Percentiles rank a stretch among this genome's conserved stretches.
Conservation (phyloP, 2,888 invertebrate genomes). For the Brachynemurus nebulosus region DNA sequence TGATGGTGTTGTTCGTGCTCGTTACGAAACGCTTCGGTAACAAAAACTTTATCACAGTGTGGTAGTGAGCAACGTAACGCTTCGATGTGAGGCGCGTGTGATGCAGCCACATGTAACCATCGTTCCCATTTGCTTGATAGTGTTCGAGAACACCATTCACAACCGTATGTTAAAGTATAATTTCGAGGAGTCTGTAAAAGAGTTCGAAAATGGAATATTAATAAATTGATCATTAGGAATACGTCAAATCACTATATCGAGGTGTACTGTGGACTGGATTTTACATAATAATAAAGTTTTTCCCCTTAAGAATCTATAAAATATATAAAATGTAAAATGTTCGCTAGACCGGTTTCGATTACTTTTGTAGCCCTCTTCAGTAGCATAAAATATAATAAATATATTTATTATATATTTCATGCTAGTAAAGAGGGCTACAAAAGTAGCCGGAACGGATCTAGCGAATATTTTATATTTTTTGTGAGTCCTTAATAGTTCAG, state of each 20-base stretch:
- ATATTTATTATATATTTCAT: background rate
- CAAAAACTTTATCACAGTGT: conserved; percentile 32
- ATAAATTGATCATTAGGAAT: background rate
- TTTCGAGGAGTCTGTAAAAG: conserved; percentile 3
- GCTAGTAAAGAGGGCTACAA: too few species aligned
- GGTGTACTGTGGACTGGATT: too few species aligned
- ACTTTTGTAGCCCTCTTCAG: too few species aligned
- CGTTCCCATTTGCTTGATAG: conserved; percentile 35
- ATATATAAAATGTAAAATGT: too few species aligned
- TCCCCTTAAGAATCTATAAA: too few species aligned
- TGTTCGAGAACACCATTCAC: conserved; percentile 34
- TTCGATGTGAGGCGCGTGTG: conserved; percentile 21
- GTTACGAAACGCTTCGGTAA: conserved; percentile 30
- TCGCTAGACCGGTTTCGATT: too few species aligned
- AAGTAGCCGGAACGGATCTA: background rate
- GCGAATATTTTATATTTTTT: too few species aligned
- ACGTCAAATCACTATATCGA: background rate
- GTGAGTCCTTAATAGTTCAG: too few species aligned
- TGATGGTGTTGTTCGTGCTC: conserved; percentile 33
- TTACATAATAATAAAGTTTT: too few species aligned
- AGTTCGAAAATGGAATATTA: background rate
- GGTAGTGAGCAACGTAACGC: conserved; percentile 26
- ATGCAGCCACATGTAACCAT: conserved; percentile 33
- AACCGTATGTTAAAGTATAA: conserved; percentile 21
- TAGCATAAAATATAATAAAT: too few species aligned